These are phyloP conservation scores for Carposina sasakii DNA, from an alignment of 1,140 invertebrate genomes.

Conservation along the genomic window DNA sequence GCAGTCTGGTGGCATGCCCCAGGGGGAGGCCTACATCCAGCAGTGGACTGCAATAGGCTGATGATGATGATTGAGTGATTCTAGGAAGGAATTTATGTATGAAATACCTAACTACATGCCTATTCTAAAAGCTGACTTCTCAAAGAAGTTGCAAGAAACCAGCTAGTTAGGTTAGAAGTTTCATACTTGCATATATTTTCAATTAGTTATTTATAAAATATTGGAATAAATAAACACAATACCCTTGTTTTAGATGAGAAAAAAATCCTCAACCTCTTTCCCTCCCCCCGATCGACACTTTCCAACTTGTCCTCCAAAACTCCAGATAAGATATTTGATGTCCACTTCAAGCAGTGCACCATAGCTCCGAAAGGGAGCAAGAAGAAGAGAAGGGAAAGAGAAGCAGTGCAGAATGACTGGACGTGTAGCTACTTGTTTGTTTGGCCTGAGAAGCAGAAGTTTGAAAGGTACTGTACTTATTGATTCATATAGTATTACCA, in stretches of 20 bases:
- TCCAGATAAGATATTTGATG: slow-evolving; percentile 48
- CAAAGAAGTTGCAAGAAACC: background rate
- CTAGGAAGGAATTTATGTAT: too few species aligned
- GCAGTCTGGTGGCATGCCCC: too few species aligned
- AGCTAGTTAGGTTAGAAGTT: background rate
- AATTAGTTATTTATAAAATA: too few species aligned
- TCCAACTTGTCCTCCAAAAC: slow-evolving; percentile 40
- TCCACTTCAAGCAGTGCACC: slow-evolving; percentile 47
- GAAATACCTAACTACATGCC: too few species aligned
- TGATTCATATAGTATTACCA: background rate
- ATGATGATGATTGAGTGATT: too few species aligned
- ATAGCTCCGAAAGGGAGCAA: slow-evolving; percentile 39
- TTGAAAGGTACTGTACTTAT: slow-evolving; percentile 46
- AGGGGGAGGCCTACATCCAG: too few species aligned
- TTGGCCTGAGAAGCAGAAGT: slow-evolving; percentile 60
- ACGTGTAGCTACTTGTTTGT: slow-evolving; percentile 49
- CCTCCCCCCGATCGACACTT: slow-evolving; percentile 44
- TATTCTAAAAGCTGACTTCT: too few species aligned
- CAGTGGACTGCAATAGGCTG: too few species aligned
- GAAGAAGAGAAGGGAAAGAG: slow-evolving; percentile 36
- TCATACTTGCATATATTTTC: background rate
- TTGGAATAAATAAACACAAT: too few species aligned
- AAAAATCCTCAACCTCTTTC: slow-evolving; percentile 42
- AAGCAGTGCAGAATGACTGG: slow-evolving; percentile 41
- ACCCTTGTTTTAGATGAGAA: too few species aligned